These are phyloP conservation scores for Actinia tenebrosa DNA, from an alignment of 64 coral and sea anemone species.

Conservation along the genomic window DNA sequence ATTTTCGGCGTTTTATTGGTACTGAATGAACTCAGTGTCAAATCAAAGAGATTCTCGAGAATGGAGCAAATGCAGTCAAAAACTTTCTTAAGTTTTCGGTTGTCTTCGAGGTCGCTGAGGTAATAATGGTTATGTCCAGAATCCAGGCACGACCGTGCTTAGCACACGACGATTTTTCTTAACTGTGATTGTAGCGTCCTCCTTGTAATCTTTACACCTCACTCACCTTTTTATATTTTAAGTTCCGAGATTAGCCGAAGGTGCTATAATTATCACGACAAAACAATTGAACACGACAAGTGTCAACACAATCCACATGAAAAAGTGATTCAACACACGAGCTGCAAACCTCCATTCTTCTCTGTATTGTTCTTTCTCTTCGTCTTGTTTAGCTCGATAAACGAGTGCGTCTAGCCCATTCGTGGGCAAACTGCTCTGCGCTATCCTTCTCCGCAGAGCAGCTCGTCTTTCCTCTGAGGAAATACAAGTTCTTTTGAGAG, in stretches of 20 bases:
- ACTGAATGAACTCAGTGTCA: neutral
- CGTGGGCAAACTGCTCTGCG: conserved; percentile 9
- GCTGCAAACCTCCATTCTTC: conserved; percentile 89
- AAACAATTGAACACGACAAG: conserved; percentile 79
- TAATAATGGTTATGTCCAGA: neutral
- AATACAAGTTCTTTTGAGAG: conserved; percentile 29
- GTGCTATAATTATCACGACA: conserved; percentile 60
- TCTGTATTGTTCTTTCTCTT: conserved; percentile 60
- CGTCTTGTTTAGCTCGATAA: conserved; percentile 70
- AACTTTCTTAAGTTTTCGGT: neutral
- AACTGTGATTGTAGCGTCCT: neutral
- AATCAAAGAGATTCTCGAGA: neutral
- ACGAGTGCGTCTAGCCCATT: conserved; percentile 74
- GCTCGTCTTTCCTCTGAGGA: neutral
- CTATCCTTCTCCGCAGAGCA: conserved; percentile 24
- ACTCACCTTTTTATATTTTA: neutral
- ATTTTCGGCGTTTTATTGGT: no score
- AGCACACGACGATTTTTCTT: neutral
- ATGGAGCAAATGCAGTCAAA: neutral
- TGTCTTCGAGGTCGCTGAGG: neutral
- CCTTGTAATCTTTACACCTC: neutral
- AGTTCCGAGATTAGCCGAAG: conserved; percentile 38
- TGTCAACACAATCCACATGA: conserved; percentile 85
- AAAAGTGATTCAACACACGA: conserved; percentile 67
- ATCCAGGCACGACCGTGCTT: neutral